Percentiles rank a stretch among this genome's conserved stretches.
Conservation (phyloP, 1,140 invertebrate genomes). For the Cherax destructor region DNA sequence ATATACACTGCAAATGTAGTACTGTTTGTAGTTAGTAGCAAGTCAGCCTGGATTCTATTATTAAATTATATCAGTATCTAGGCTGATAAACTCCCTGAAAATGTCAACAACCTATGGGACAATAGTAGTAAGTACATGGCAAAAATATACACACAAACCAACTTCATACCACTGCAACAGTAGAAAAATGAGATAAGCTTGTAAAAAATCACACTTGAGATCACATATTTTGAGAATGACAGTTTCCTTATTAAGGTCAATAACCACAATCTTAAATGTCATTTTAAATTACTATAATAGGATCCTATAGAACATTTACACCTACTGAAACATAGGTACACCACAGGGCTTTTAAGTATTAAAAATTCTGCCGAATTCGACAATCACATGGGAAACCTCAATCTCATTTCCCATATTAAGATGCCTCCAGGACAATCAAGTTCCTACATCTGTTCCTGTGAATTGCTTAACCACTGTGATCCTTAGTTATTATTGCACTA, state of each 20-base stretch:
- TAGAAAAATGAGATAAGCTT: conserved; percentile 56
- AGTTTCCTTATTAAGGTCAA: conserved; percentile 59
- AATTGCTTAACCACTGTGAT: neutral
- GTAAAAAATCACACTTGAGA: conserved; percentile 69
- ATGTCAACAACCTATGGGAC: conserved; percentile 67
- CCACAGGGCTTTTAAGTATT: conserved; percentile 60
- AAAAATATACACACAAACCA: conserved; percentile 60
- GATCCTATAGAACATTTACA: conserved; percentile 54
- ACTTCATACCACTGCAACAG: conserved; percentile 53
- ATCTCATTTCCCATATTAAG: conserved; percentile 43
- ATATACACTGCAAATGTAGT: conserved; percentile 40
- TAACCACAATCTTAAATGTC: conserved; percentile 39
- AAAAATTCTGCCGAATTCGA: conserved; percentile 53
- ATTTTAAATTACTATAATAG: conserved; percentile 50
- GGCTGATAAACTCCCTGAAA: conserved; percentile 63
- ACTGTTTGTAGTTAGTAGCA: conserved; percentile 24
- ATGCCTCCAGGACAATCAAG: conserved; percentile 34
- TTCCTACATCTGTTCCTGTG: conserved; percentile 14
- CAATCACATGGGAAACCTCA: conserved; percentile 51
- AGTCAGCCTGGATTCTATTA: conserved; percentile 24
- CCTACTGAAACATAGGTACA: conserved; percentile 64
- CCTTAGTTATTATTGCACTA: conserved; percentile 13
- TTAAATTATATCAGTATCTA: conserved; percentile 36
- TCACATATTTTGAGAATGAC: conserved; percentile 69
- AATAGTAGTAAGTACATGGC: conserved; percentile 56